phyloP scores from a whole-genome alignment of 2,888 invertebrate genomes.

The Netelia fuscicornis region DNA sequence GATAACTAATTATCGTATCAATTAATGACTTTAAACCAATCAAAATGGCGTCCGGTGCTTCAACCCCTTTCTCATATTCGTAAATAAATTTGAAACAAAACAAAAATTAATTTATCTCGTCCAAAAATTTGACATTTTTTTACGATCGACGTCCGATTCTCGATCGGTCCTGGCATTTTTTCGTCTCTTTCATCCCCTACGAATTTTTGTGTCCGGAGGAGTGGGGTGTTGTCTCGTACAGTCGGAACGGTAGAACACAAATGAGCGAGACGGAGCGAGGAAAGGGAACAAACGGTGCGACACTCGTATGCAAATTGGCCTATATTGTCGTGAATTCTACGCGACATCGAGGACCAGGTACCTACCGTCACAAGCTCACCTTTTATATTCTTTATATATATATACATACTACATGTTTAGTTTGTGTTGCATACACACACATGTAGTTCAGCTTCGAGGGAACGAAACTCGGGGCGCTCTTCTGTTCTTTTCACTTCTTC shows the following conservation, averaged over 20 bases:
- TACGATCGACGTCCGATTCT: conserved; percentile 11
- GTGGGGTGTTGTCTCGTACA: conserved; percentile 5
- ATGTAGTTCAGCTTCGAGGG: conserved; percentile 69
- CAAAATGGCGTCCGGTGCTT: no score
- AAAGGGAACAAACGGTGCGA: conserved; percentile 60
- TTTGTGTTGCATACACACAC: conserved; percentile 60
- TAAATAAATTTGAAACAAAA: no score
- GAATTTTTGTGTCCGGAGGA: conserved; percentile 18
- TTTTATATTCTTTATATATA: conserved; percentile 37
- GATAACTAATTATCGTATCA: no score
- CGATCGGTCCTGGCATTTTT: conserved; percentile 19
- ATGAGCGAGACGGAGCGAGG: conserved; percentile 72
- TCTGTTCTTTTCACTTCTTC: conserved; percentile 55
- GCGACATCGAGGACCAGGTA: conserved; percentile 72
- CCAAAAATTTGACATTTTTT: no score
- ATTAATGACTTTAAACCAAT: no score
- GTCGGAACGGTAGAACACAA: conserved; percentile 36
- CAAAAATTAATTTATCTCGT: no score
- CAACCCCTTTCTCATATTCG: no score
- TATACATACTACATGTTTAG: conserved; percentile 10
- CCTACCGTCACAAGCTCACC: conserved; percentile 42
- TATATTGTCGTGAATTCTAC: conserved; percentile 79
- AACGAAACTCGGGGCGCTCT: conserved; percentile 38
- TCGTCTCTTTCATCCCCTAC: conserved; percentile 13
- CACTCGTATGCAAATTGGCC: conserved; percentile 81